Percentiles rank a stretch among this genome's conserved stretches.
phyloP scores from a whole-genome alignment of 1,140 invertebrate species.

The Neodiprion fabricii region DNA sequence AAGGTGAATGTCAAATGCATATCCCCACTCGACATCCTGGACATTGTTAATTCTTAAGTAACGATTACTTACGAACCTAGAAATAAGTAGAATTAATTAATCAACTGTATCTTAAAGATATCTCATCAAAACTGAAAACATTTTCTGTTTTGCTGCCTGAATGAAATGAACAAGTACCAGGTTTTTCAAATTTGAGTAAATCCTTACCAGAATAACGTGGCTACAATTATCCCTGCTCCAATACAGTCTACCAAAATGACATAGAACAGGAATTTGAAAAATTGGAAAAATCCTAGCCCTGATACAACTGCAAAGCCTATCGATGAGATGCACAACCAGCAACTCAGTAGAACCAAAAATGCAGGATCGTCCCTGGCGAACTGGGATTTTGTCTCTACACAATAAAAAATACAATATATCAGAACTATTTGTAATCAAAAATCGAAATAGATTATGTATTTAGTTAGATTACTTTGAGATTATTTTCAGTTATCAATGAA shows the following conservation, averaged over 20 bases:
- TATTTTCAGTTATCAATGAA: constrained; percentile 18
- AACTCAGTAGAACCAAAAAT: constrained; percentile 90
- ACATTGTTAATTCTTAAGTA: constrained; percentile 78
- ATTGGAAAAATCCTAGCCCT: constrained; percentile 75
- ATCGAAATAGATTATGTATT: constrained; percentile 16
- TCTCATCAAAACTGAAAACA: not conserved
- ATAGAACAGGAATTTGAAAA: constrained; percentile 89
- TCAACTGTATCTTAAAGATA: constrained; percentile 14
- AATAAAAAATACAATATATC: constrained; percentile 31
- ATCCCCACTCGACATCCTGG: constrained; percentile 97
- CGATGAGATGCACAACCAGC: constrained; percentile 90
- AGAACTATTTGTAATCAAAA: not conserved
- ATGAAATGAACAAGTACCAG: not conserved
- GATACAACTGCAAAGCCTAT: constrained; percentile 88
- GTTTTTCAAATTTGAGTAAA: constrained; percentile 3
- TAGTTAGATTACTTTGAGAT: constrained; percentile 8
- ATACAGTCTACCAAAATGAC: constrained; percentile 96
- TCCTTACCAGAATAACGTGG: constrained; percentile 88
- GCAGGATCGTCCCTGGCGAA: constrained; percentile 99
- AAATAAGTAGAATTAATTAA: constrained; percentile 41
- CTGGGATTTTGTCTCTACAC: constrained; percentile 96
- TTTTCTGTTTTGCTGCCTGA: constrained; percentile 4
- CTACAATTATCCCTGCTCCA: constrained; percentile 83
- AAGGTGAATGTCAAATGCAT: constrained; percentile 98
- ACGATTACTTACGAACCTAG: constrained; percentile 86